Conservation (phyloP, 1,140 invertebrate species). For the Brevipalpus yothersi region DNA sequence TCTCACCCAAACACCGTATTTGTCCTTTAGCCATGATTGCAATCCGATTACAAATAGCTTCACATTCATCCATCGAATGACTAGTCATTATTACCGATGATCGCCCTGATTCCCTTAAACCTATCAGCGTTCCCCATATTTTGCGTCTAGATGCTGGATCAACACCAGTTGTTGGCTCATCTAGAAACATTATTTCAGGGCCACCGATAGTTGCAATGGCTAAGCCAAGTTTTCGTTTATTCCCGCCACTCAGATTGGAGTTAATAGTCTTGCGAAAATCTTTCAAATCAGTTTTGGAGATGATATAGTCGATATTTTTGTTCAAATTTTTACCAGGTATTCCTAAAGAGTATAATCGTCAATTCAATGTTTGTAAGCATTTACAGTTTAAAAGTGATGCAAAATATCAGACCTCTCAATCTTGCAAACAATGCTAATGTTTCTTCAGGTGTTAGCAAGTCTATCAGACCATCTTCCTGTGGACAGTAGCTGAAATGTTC, state of each 20-base stretch:
- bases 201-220: conserved; percentile 56
- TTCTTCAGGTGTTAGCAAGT: conserved; percentile 33
- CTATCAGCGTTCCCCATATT: conserved; percentile 20
- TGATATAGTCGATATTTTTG: neutral
- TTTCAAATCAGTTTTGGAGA: neutral
- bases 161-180: conserved; percentile 30
- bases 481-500: conserved; percentile 28
- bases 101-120: neutral
- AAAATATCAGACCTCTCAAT: neutral
- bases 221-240: conserved; percentile 79
- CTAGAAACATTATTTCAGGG: conserved; percentile 29
- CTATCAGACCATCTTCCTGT: conserved; percentile 46
- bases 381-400: too few relatives aligned
- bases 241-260: conserved; percentile 36
- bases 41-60: conserved; percentile 54
- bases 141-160: conserved; percentile 27
- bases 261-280: neutral
- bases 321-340: neutral
- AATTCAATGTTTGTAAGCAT: too few relatives aligned
- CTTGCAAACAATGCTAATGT: neutral
- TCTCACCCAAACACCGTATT: conserved; percentile 37
- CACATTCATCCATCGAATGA: conserved; percentile 46
- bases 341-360: too few relatives aligned
- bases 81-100: conserved; percentile 3
- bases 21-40: conserved; percentile 70